Base-by-base conservation (phyloP, 2,888 invertebrate species). In the Iselma pallidipennis region DNA sequence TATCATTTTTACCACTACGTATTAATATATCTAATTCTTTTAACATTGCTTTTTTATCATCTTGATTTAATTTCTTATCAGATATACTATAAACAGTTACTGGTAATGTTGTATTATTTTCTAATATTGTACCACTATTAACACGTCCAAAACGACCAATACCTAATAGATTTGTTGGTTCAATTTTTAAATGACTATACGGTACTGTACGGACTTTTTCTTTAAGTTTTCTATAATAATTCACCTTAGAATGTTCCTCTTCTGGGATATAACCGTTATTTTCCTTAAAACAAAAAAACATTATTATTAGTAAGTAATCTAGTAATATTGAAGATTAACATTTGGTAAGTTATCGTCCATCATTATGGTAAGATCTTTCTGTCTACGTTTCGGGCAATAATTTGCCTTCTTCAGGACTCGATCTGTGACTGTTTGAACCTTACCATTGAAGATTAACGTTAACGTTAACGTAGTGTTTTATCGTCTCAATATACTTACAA, bases 121-220 rank as follows among this genome's bases (percentile, higher is more conserved):
- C 88, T 65, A 86, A 85, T 0, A 93, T 84, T 57, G 85, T 86
- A 0, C 91, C 93, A 69, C 85, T 88, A 16, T 91, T 89, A 28
- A 94, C 89, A 68, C 89, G 88, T 0, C 94, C 94, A 79, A 90
- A 95, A 75, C 87, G 87, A 25, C 94, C 94, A 9, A 89, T 83
- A 0, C 91, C 91, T 45, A 92, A 82, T 21, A 91, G 82, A 76
- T 88, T 85, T 4, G 77, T 74, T 2, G 88, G 86, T 73, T 91
- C 90, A 54, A 93, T 85, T 48, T 90, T 90, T 65, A 94, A 80
- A 51, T 87, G 85, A 74, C 88, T 91, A 66, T 89, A 85, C 0
- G 92, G 90, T 73, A 90, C 88, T 63, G 87, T 88, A 87, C 91
- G 90, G 0, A 94, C 83, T 76, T 89, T 90, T 69, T 90, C 86